A percentile compares a stretch with the other conserved stretches of the same genome.
Conservation (phyloP, 2,113 vertebrate species). For the Melospiza melodia region DNA sequence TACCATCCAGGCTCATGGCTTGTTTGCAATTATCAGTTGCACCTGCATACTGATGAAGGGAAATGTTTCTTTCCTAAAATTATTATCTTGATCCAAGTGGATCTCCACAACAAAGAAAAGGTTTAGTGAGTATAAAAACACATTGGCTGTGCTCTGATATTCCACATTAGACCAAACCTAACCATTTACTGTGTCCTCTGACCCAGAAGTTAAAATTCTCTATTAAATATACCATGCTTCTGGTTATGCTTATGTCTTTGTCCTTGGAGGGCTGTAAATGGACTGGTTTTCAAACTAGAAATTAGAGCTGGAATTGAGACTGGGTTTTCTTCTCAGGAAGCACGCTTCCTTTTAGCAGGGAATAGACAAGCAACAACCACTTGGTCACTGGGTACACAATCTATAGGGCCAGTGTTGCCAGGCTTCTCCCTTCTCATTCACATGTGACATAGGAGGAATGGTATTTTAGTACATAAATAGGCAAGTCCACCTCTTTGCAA, state of each 20-base stretch:
- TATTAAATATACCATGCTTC: background rate
- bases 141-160: background rate
- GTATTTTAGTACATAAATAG: background rate
- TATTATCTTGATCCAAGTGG: background rate
- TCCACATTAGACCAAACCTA: background rate
- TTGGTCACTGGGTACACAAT: background rate
- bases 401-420: background rate
- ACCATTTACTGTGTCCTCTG: background rate
- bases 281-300: background rate
- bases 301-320: background rate
- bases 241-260: background rate
- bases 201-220: background rate
- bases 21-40: background rate
- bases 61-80: background rate
- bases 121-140: background rate
- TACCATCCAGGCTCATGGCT: background rate
- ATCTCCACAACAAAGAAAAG: background rate
- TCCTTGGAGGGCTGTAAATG: background rate
- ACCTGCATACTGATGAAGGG: background rate
- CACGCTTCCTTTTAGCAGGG: background rate
- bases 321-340: background rate
- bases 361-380: background rate
- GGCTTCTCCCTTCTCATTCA: background rate
- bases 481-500: background rate
- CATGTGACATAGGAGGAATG: background rate